phyloP scores from a whole-genome alignment of 2,797 vertebrate species.

The Okamejei kenojei region DNA sequence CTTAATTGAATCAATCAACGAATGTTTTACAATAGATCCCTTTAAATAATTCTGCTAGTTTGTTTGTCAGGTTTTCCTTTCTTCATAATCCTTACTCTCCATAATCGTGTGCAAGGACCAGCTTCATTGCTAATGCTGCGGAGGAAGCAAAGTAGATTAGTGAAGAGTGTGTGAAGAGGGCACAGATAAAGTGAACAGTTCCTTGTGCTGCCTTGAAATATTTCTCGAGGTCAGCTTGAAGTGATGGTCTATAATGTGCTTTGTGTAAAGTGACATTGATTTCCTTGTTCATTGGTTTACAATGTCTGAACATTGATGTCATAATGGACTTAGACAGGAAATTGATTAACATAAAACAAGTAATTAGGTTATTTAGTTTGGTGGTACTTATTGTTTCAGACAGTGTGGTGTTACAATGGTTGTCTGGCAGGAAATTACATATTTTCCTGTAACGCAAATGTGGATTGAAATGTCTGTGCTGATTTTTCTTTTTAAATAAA shows the following conservation, averaged over 20 bases:
- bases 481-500: background rate
- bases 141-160: too few relatives aligned
- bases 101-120: background rate
- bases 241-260: background rate
- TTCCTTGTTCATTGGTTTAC: background rate
- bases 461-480: background rate
- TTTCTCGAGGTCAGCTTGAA: background rate
- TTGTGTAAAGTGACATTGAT: background rate
- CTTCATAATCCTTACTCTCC: background rate
- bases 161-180: too few relatives aligned
- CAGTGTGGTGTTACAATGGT: background rate
- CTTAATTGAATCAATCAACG: background rate
- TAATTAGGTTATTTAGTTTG: background rate
- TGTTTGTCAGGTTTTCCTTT: background rate
- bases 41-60: background rate
- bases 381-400: conserved; percentile 8
- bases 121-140: background rate
- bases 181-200: background rate
- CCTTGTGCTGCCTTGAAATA: background rate
- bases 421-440: background rate
- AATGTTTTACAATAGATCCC: background rate
- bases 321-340: conserved; percentile 19
- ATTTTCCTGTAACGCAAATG: background rate
- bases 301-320: background rate
- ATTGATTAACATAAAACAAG: background rate